Evolutionary conservation across 2,113 vertebrate genomes (phyloP).

Genomic region (Hypomesus transpacificus): DNA sequence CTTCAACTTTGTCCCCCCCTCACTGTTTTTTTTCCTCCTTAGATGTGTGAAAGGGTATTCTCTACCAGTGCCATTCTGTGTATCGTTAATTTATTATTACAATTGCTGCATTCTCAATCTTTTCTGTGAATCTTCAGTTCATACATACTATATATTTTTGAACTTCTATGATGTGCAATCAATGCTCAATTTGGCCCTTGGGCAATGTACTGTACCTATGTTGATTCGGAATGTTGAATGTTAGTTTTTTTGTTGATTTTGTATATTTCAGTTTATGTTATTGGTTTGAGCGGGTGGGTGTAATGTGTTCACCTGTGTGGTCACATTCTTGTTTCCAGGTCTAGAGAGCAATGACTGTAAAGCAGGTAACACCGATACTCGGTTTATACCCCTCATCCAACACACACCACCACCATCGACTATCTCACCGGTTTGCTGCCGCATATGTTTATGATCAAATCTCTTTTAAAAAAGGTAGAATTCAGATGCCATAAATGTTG

Average conservation of each 20-base stretch:
- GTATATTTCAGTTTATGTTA: slow-evolving; percentile 5
- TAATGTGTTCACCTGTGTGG: slow-evolving; percentile 34
- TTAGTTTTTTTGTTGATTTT: slow-evolving; percentile 8
- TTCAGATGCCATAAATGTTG: slow-evolving; percentile 53
- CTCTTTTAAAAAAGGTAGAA: slow-evolving; percentile 26
- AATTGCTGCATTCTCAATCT: background rate
- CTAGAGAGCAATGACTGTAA: slow-evolving; percentile 10
- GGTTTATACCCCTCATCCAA: slow-evolving; percentile 13
- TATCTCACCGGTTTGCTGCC: slow-evolving; percentile 29
- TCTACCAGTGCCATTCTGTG: slow-evolving; percentile 14
- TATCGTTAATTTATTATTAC: slow-evolving; percentile 4
- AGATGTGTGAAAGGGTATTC: background rate
- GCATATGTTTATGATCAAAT: slow-evolving; percentile 35
- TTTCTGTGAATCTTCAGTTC: slow-evolving; percentile 29
- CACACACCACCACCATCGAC: slow-evolving; percentile 8
- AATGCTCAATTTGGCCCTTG: slow-evolving; percentile 11
- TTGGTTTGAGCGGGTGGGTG: background rate
- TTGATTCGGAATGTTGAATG: slow-evolving; percentile 51
- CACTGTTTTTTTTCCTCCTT: background rate
- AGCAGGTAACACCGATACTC: slow-evolving; percentile 20
- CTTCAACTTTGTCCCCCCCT: background rate
- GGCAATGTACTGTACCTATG: slow-evolving; percentile 29
- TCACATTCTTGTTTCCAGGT: slow-evolving; percentile 42
- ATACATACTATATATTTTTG: slow-evolving; percentile 18
- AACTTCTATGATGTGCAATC: background rate